Evolutionary conservation across 2,888 invertebrate genomes (phyloP).

Genomic region (Dicyrtomina minuta): DNA sequence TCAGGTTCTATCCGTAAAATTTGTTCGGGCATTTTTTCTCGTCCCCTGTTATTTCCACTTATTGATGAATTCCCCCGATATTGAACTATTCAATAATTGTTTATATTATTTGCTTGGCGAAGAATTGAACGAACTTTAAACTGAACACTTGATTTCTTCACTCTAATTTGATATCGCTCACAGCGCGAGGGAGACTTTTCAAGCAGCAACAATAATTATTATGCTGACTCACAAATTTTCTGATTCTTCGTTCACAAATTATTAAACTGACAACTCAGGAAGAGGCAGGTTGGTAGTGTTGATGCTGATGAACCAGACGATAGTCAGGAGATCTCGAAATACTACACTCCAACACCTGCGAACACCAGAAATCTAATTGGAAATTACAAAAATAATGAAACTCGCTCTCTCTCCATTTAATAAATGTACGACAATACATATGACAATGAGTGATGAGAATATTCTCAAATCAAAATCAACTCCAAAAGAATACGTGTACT

Average conservation of each 20-base stretch:
- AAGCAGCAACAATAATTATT: too few relatives aligned
- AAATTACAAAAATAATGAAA: background rate
- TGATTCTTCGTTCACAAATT: too few relatives aligned
- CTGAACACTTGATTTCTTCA: too few relatives aligned
- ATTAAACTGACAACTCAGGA: too few relatives aligned
- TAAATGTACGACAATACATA: background rate
- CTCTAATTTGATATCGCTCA: background rate
- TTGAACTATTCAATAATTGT: too few relatives aligned
- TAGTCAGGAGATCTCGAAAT: constrained; percentile 4
- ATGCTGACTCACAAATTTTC: too few relatives aligned
- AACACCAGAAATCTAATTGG: background rate
- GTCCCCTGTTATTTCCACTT: background rate
- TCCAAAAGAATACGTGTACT: constrained; percentile 6
- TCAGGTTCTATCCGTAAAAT: constrained; percentile 83
- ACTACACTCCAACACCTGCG: too few relatives aligned
- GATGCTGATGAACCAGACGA: constrained; percentile 8
- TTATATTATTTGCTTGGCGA: too few relatives aligned
- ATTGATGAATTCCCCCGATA: too few relatives aligned
- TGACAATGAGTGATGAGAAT: background rate
- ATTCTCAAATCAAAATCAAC: background rate
- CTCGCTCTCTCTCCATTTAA: background rate
- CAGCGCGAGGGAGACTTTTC: too few relatives aligned
- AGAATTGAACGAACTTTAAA: too few relatives aligned
- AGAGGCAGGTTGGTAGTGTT: too few relatives aligned
- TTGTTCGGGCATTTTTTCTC: constrained; percentile 67